Base-by-base conservation (phyloP, 1,140 invertebrate species). In the Zaprionus inermis region DNA sequence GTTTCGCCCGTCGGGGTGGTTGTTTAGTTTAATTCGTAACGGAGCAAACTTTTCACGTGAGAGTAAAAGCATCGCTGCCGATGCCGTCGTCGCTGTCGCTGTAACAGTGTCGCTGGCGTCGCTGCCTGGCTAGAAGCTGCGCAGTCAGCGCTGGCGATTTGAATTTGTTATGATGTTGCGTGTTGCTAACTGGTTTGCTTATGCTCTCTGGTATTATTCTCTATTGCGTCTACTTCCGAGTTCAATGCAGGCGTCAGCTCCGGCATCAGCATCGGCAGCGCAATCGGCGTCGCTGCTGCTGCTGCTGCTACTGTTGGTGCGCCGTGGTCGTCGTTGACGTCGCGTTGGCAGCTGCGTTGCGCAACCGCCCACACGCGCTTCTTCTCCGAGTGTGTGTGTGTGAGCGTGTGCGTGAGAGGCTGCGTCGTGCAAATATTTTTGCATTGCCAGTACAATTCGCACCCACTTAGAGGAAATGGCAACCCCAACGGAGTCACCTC, bases 201-300 rank as follows among this genome's bases (percentile, higher is more conserved):
- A 65, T 70, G 38, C 65, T 63, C 52, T 66, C 72, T 28, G 24
- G 54, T 63, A 74, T 74, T 70, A 86, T 88, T 86, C 83, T 86
- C 83, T 88, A 86, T 79, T 86, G 83, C 83, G 83, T 83, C 81
- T 88, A 86, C 83, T 86, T 86, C 83, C 83, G 83, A 86, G 83
- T 86, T 86, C 83, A 80, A 88, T 86, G 83, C 79, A 86, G 68
- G 49, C 41, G 59, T 20, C 24, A 28, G 24, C 24, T 28, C 30
- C 24, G 32, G n/a, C 30, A 64, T 28, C 49, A 41, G 34, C 59
- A 49, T 34, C 49, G 52, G 34, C 59, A 49, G 20, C 46, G 46
- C n/a, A 44, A 63, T 24, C 57, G 38, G 18, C 57, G 56, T 54
- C 63, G 74, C n/a, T 36, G 65, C 18, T 4, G 34, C n/a, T 54